These are phyloP conservation scores for Corydoras sp. DNA, from an alignment of 2,113 vertebrate species.

Conservation along the genomic window DNA sequence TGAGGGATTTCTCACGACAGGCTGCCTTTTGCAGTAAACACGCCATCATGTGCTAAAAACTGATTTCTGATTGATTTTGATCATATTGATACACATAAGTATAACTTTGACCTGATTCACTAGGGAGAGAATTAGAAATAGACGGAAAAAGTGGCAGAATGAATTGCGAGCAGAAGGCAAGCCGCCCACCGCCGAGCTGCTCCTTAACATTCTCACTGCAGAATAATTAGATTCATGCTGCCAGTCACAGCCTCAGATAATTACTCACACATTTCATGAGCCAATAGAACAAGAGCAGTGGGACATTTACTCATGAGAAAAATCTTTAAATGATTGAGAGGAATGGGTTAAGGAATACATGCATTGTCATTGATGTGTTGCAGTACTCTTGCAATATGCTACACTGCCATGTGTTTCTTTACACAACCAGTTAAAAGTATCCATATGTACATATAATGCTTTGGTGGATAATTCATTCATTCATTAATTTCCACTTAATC, in stretches of 20 bases:
- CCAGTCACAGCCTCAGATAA: constrained; percentile 39
- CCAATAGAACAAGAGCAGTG: constrained; percentile 23
- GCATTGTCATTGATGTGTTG: neutral
- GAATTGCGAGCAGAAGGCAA: constrained; percentile 21
- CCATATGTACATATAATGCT: too few relatives aligned
- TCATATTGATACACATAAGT: neutral
- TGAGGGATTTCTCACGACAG: too few relatives aligned
- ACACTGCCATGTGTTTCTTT: too few relatives aligned
- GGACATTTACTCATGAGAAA: constrained; percentile 28
- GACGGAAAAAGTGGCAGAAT: constrained; percentile 1
- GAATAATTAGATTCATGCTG: constrained; percentile 39
- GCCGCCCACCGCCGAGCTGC: constrained; percentile 44
- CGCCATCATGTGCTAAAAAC: neutral
- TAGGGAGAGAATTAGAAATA: neutral
- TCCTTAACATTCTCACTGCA: constrained; percentile 40
- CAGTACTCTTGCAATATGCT: neutral
- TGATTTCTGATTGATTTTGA: neutral
- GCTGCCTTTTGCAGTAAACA: neutral
- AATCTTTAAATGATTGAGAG: neutral
- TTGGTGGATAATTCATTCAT: too few relatives aligned
- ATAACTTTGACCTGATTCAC: neutral
- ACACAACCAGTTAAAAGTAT: too few relatives aligned
- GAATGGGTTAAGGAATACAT: neutral
- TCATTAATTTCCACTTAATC: too few relatives aligned
- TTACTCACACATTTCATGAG: constrained; percentile 33